Evolutionary conservation across 2,888 invertebrate genomes (phyloP).

Genomic region (Furcula furcula): DNA sequence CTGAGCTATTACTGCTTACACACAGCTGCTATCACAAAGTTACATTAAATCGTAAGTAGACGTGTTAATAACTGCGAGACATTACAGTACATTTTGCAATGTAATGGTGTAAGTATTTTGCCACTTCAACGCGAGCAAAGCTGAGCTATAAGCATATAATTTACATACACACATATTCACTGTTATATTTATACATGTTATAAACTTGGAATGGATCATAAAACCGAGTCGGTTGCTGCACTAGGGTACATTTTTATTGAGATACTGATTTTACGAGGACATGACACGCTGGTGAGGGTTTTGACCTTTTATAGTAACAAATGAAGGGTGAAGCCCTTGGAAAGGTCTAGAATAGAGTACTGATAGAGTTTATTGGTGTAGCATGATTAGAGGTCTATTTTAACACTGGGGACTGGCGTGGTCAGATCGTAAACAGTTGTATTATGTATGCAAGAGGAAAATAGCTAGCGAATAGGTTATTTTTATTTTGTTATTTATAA

Average conservation of each 20-base stretch:
- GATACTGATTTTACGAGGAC: constrained; percentile 56
- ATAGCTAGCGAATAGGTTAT: not conserved
- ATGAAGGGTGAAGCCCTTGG: constrained; percentile 29
- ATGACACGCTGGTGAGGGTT: constrained; percentile 44
- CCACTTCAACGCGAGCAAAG: not conserved
- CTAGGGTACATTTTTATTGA: constrained; percentile 64
- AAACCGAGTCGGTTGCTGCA: constrained; percentile 45
- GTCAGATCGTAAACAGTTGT: not conserved
- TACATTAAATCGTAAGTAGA: too few relatives aligned
- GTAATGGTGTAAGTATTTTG: too few relatives aligned
- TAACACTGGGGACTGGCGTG: not conserved
- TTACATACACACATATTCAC: not conserved
- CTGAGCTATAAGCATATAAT: not conserved
- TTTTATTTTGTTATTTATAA: too few relatives aligned
- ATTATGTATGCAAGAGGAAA: not conserved
- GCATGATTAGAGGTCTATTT: constrained; percentile 14
- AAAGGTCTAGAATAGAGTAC: constrained; percentile 18
- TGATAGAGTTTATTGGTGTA: constrained; percentile 8
- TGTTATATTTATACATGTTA: constrained; percentile 31
- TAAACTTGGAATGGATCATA: constrained; percentile 60
- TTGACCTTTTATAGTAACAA: constrained; percentile 62
- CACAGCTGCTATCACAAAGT: too few relatives aligned
- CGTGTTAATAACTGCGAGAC: too few relatives aligned
- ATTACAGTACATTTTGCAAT: too few relatives aligned
- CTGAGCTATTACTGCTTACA: too few relatives aligned